A percentile compares a stretch with the other conserved stretches of the same genome.
Conservation (phyloP, 2,888 invertebrate species). For the Cephalotes varians region DNA sequence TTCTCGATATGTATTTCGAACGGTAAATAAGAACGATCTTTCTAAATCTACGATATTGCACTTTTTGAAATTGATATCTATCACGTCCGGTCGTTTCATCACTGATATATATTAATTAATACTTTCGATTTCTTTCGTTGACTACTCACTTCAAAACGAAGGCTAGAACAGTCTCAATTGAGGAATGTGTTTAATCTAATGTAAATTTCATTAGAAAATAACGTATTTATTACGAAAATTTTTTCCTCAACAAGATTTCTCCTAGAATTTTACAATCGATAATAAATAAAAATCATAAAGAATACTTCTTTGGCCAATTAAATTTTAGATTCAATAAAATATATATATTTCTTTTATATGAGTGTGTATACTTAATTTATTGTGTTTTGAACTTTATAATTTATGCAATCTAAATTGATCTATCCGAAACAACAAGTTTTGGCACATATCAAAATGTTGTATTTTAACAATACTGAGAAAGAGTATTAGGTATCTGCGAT, state of each 20-base stretch:
- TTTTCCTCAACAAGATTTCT: neutral
- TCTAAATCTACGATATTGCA: conserved; percentile 75
- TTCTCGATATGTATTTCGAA: conserved; percentile 57
- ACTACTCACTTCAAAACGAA: conserved; percentile 59
- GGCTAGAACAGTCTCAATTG: conserved; percentile 57
- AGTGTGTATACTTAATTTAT: neutral
- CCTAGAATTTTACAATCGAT: neutral
- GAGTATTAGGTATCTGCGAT: neutral
- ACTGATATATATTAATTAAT: conserved; percentile 61
- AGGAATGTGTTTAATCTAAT: conserved; percentile 66
- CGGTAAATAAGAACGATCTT: conserved; percentile 54
- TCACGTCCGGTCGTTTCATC: conserved; percentile 48
- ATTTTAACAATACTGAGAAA: neutral
- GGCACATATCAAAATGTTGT: conserved; percentile 33
- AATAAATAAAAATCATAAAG: neutral
- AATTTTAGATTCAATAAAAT: conserved; percentile 15
- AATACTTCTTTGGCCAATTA: neutral
- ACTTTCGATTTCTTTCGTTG: conserved; percentile 64
- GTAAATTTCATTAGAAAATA: conserved; percentile 22
- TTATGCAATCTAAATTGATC: neutral
- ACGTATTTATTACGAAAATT: neutral
- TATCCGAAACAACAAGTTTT: conserved; percentile 16
- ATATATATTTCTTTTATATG: neutral
- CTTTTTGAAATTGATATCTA: conserved; percentile 68
- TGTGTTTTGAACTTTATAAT: conserved; percentile 17